phyloP scores from a whole-genome alignment of 1,140 invertebrate species.

The Leptonema lineaticorne region DNA sequence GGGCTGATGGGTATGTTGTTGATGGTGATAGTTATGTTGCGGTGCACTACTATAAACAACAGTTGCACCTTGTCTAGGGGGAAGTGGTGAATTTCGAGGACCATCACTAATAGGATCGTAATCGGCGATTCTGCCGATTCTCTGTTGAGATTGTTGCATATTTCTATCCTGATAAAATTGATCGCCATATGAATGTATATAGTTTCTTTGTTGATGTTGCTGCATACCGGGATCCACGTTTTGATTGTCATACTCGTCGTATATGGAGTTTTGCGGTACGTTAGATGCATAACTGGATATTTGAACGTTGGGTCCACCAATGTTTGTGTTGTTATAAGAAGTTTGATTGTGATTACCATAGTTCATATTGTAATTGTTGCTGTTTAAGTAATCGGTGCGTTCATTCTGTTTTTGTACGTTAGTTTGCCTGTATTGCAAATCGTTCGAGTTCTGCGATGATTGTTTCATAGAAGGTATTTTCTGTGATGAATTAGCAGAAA shows the following conservation, averaged over 20 bases:
- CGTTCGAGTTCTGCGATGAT: constrained; percentile 42
- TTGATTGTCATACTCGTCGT: constrained; percentile 35
- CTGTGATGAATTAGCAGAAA: neutral
- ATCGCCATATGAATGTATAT: constrained; percentile 19
- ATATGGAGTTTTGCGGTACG: constrained; percentile 27
- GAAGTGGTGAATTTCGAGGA: constrained; percentile 71
- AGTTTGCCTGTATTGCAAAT: constrained; percentile 33
- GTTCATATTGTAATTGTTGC: constrained; percentile 46
- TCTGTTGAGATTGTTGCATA: constrained; percentile 37
- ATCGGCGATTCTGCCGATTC: constrained; percentile 73
- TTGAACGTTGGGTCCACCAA: constrained; percentile 42
- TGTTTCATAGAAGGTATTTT: constrained; percentile 24
- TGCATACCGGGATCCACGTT: constrained; percentile 21
- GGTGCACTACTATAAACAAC: constrained; percentile 74
- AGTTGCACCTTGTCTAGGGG: constrained; percentile 71
- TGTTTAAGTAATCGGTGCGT: constrained; percentile 34
- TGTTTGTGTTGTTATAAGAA: constrained; percentile 40
- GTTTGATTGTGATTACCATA: constrained; percentile 46
- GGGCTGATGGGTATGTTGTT: constrained; percentile 23
- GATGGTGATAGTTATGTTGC: constrained; percentile 29
- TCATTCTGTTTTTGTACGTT: constrained; percentile 22
- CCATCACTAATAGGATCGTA: constrained; percentile 75
- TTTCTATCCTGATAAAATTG: constrained; percentile 37
- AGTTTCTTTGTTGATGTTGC: constrained; percentile 24
- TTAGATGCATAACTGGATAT: constrained; percentile 43